Evolutionary conservation across 2,113 vertebrate species (phyloP), one percentile per base, ranked within the genome.

Genomic region (Sander lucioperca): DNA sequence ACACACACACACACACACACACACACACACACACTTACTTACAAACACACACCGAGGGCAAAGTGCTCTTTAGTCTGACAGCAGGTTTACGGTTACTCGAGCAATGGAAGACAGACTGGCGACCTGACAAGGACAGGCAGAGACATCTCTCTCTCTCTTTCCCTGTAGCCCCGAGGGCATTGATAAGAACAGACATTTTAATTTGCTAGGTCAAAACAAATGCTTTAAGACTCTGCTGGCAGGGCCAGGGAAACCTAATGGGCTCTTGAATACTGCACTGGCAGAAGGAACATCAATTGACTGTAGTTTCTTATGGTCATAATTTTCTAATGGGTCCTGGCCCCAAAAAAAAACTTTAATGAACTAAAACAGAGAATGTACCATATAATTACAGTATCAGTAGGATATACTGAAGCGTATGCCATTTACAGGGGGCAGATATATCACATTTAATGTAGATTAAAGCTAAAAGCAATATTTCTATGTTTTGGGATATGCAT

Each of bases 141-240:
- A 74, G 16, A 76, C 86, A 65, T 90, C 83, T 82, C 72, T 79
- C 66, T 64, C 50, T 81, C 59, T 59, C 48, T 68, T 62, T 74
- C 69, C 56, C 69, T 84, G 73, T n/a, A 47, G 47, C 53, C 88
- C 64, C 1, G 56, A 75, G 86, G 89, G 89, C 89, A 86, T 78
- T 91, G 93, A 93, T 91, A 93, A 92, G 89, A 93, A 73, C 74
- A 89, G 93, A 89, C 90, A 86, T 93, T 92, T 92, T 92, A 90
- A 94, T 94, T 91, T 90, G 84, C 75, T 43, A 63, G 89, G 91
- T 89, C 91, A 91, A 92, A 93, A 91, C 88, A 90, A 92, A 92
- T 86, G 86, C 89, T 81, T 84, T 59, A 85, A 81, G 90, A 82
- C 90, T 83, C 21, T 36, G 62, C 77, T 83, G 91, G 87, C 87